Evolutionary conservation across 1,140 invertebrate species (phyloP), one percentile per base, ranked within the genome.

Genomic region (Ostrea denselamellosa): DNA sequence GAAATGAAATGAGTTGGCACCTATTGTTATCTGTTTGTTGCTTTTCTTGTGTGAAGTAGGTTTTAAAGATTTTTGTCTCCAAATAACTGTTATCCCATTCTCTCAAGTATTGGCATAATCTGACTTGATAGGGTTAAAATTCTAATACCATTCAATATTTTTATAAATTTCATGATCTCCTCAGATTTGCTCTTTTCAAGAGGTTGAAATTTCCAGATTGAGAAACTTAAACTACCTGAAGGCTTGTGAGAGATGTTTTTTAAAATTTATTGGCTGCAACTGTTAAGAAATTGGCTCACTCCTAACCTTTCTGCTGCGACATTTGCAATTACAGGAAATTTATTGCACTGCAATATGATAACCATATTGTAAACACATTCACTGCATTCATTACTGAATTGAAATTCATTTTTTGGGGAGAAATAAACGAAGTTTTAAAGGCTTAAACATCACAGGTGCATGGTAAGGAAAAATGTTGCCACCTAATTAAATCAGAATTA

Each of bases 31-130:
- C 28, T 62, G 56, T 62, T 62, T 62, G 56, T 62, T 62, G 56
- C 56, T 62, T 62, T 77, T 34, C 12, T 77, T 77, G 25, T 25
- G 68, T 28, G 68, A 44, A 28, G 68, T 77, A 77, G 68, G 10
- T 28, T 77, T 77, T 77, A 77, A 25, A 77, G 68, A 25, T 28
- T 77, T 77, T 77, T 77, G 68, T 77, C 68, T 77, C 68, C 28
- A 34, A 77, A 77, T 77, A 25, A 77, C 68, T 77, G 68, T 77
- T 77, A 77, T 77, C 68, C 68, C 28, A 77, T 77, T 77, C 25
- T 77, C 25, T 34, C 68, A 77, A 77, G 68, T 77, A 77, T 77
- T 77, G 68, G 25, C 10, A 77, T 77, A 77, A 77, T 77, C 68
- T 25, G 22, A 25, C 68, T 77, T 77, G 68, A 77, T 77, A 77